Evolutionary conservation across 2,113 vertebrate genomes (phyloP), one percentile per base, ranked within the genome.

Genomic region (Melierax canorus): DNA sequence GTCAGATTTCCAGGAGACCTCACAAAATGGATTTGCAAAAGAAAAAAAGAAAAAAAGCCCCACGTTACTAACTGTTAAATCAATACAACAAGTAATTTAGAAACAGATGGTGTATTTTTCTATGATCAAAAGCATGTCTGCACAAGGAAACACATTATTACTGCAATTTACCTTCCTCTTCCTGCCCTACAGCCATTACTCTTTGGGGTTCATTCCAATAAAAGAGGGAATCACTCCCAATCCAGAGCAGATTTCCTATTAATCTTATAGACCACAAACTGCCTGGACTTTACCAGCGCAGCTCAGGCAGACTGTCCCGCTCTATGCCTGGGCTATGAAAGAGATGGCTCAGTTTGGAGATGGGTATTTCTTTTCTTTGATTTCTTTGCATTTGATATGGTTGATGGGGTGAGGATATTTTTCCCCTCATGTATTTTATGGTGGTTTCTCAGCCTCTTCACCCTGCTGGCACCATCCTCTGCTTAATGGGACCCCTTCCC

Each of bases 61-160:
- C 10, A 10, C 0, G 2, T 91, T 94, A 81, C 59, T 97, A 90
- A 94, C 92, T 89, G 95, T 84, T 92, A 93, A 96, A 97, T 97
- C 97, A 85, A 96, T 97, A 96, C 91, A 94, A 81, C 78, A 95
- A 96, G 96, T 96, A 86, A 94, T 96, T 94, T 90, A 95, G 96
- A 92, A 96, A 81, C 89, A 96, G 96, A 77, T 85, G 82, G 91
- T 92, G 82, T 92, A 76, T 94, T 97, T 96, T 96, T 87, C 87
- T 88, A 45, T 94, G 94, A 94, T 97, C 91, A 91, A 94, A 94
- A 89, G 94, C 85, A 60, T 94, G 95, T 93, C 95, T 96, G 95
- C 85, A 93, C 82, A 89, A 96, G 88, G 91, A 94, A 96, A 89
- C 76, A 87, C 79, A 74, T 93, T 96, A 95, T 96, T 95, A 90